Evolutionary conservation across 2,888 invertebrate genomes (phyloP).

Genomic region (Andrena marginata): DNA sequence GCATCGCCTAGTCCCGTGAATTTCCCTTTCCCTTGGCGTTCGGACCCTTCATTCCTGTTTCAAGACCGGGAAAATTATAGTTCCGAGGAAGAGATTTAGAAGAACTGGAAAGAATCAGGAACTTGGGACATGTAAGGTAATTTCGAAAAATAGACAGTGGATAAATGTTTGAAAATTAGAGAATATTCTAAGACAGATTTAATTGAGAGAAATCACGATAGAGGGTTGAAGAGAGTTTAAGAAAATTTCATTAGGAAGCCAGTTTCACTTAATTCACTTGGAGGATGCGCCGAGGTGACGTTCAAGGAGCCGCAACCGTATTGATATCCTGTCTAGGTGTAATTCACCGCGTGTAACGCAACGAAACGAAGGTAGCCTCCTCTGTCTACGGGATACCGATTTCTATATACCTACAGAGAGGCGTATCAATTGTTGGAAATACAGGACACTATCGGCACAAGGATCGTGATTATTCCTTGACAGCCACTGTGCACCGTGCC

Average conservation of each 20-base stretch:
- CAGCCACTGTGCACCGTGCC: slow-evolving; percentile 65
- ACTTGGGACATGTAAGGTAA: background rate
- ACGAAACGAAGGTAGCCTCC: slow-evolving; percentile 65
- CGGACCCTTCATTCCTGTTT: background rate
- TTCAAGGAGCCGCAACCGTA: slow-evolving; percentile 52
- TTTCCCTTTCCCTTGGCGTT: background rate
- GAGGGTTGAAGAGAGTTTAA: background rate
- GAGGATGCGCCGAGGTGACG: slow-evolving; percentile 32
- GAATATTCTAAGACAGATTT: background rate
- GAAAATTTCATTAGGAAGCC: background rate
- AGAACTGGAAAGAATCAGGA: too few species aligned
- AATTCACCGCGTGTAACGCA: slow-evolving; percentile 61
- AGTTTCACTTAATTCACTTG: slow-evolving; percentile 4
- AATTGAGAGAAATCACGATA: background rate
- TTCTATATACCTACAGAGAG: slow-evolving; percentile 49
- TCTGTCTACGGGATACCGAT: slow-evolving; percentile 41
- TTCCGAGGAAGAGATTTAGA: too few species aligned
- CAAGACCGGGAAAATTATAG: background rate
- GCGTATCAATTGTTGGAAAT: slow-evolving; percentile 75
- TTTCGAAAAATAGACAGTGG: background rate
- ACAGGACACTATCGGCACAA: slow-evolving; percentile 71
- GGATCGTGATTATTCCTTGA: slow-evolving; percentile 75
- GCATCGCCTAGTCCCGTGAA: slow-evolving; percentile 7
- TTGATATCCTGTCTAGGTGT: slow-evolving; percentile 62
- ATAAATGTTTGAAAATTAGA: background rate